phyloP scores from a whole-genome alignment of 2,797 vertebrate species.

The Streptopelia turtur region DNA sequence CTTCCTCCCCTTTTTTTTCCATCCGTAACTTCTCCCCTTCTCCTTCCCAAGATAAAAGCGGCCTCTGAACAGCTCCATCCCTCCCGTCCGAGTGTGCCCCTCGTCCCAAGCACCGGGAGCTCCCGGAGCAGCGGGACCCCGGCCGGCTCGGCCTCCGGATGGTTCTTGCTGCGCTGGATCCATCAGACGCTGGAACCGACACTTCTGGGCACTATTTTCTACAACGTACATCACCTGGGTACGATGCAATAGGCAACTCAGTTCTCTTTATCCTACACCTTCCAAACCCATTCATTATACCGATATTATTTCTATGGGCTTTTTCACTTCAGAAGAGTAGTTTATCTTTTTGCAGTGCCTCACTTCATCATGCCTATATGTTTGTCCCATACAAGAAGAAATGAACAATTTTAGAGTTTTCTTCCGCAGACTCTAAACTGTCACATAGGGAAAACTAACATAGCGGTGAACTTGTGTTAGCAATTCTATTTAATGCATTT shows the following conservation, averaged over 20 bases:
- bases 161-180: background rate
- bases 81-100: background rate
- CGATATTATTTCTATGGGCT: background rate
- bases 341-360: background rate
- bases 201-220: background rate
- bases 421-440: background rate
- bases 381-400: background rate
- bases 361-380: background rate
- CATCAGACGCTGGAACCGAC: background rate
- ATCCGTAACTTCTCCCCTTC: background rate
- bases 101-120: background rate
- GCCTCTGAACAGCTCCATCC: background rate
- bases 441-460: background rate
- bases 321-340: background rate
- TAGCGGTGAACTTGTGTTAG: background rate
- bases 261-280: background rate
- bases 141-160: background rate
- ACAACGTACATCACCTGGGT: fast-evolving
- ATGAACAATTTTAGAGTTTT: background rate
- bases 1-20: background rate
- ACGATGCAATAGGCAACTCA: background rate
- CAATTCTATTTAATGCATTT: background rate
- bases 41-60: background rate
- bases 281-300: background rate
- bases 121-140: background rate